Evolutionary conservation across 2,797 vertebrate species (phyloP).

Genomic region (Bradypodion pumilum): DNA sequence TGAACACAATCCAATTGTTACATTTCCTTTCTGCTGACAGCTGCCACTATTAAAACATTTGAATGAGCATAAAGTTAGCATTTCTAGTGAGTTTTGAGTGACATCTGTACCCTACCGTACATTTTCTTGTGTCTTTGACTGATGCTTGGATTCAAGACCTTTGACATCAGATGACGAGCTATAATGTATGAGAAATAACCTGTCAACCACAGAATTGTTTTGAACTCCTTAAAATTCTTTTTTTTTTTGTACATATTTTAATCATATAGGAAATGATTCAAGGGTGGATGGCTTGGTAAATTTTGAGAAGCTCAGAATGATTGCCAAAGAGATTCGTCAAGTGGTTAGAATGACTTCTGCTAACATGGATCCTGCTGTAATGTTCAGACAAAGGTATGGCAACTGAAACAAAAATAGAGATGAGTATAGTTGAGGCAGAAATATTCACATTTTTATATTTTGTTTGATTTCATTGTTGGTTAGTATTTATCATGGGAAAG

Average conservation of each 20-base stretch:
- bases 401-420: slow-evolving; percentile 24
- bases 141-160: not conserved
- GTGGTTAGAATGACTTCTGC: slow-evolving; percentile 94
- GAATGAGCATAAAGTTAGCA: not conserved
- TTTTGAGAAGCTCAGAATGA: slow-evolving; percentile 98
- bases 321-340: slow-evolving; percentile 94
- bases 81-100: not conserved
- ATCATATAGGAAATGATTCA: slow-evolving; percentile 89
- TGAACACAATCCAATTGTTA: not conserved
- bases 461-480: slow-evolving; percentile 19
- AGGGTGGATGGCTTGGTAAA: slow-evolving; percentile 94
- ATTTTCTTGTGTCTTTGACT: not conserved
- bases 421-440: not conserved
- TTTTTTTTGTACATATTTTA: not conserved
- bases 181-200: not conserved
- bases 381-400: slow-evolving; percentile 96
- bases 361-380: slow-evolving; percentile 96
- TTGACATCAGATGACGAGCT: slow-evolving; percentile 6
- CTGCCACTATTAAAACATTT: slow-evolving; percentile 7
- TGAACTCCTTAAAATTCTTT: not conserved
- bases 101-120: not conserved
- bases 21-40: slow-evolving; percentile 12
- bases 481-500: slow-evolving; percentile 8
- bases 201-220: not conserved
- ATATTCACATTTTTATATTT: not conserved